phyloP scores from a whole-genome alignment of 2,888 invertebrate species.

The Blomia tropicalis region DNA sequence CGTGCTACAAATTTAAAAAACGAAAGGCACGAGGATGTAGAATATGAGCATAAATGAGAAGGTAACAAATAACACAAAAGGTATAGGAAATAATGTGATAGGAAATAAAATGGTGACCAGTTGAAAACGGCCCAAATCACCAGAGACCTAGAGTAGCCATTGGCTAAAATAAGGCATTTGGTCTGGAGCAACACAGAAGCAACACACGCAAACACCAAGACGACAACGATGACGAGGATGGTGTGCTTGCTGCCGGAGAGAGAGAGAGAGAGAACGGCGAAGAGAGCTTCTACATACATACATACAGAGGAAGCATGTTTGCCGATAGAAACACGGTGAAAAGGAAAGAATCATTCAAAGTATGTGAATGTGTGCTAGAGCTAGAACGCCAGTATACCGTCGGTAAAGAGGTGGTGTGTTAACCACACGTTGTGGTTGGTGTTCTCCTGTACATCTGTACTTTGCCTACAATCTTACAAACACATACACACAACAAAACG shows the following conservation, averaged over 20 bases:
- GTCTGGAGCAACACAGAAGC: background rate
- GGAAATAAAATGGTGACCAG: too few relatives aligned
- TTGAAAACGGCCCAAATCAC: too few relatives aligned
- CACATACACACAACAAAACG: too few relatives aligned
- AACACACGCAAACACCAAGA: background rate
- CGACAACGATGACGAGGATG: background rate
- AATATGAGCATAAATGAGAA: too few relatives aligned
- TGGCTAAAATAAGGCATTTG: too few relatives aligned
- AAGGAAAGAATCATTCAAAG: background rate
- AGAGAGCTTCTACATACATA: background rate
- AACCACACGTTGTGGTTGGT: background rate
- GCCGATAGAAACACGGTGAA: background rate
- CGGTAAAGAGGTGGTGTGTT: background rate
- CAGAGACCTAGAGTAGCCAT: too few relatives aligned
- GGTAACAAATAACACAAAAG: too few relatives aligned
- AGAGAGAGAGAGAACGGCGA: background rate
- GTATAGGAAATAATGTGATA: too few relatives aligned
- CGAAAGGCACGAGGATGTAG: too few relatives aligned
- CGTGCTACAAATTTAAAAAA: too few relatives aligned
- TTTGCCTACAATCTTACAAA: too few relatives aligned
- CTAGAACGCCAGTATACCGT: background rate
- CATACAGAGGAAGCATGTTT: too few relatives aligned
- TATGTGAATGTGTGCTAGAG: background rate
- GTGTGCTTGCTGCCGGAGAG: constrained; percentile 1
- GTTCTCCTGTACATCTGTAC: background rate